Evolutionary conservation across 2,888 invertebrate genomes (phyloP), one percentile per base, ranked within the genome.

Genomic region (Tenthredo amoena): DNA sequence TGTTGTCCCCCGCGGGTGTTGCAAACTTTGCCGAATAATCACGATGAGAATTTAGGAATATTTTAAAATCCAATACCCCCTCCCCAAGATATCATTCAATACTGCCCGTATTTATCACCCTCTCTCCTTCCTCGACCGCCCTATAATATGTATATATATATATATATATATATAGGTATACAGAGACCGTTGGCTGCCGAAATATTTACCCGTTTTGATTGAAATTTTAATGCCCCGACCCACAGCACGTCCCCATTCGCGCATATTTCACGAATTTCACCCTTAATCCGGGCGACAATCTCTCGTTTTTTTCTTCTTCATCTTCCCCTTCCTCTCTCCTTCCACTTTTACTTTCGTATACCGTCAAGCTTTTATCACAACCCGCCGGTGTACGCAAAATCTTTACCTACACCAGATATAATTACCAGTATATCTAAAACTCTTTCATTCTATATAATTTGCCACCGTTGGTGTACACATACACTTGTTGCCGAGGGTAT

Each of bases 121-220:
- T 71, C 71, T 21, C 26, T 43, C 18, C 21, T 72, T 40, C n/a
- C 9, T 4, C 40, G 21, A 9, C 68, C 31, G 21, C 21, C 62
- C 21, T 26, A 62, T 62, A 58, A n/a, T n/a, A n/a, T n/a, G n/a
- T n/a, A 58, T 55, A 55, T 15, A 0, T 47, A 50, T 50, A n/a
- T n/a, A n/a, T 62, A 58, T n/a, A 58, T 55, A 55, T 15, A 0
- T 47, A 50, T 50, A n/a, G n/a, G 7, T n/a, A 58, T n/a, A n/a
- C n/a, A 34, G 34, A 21, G 18, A 72, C 31, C 68, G 31, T 34
- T 21, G n/a, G 18, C 43, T 21, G n/a, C 40, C 37, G 9, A 72
- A 72, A 72, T 72, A 72, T 72, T 21, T 72, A 72, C 72, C 72
- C 37, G n/a, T 72, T 72, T 12, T 43, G 37, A 72, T 40, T 72